A percentile compares a stretch with the other conserved stretches of the same genome.
Conservation (phyloP, 2,797 vertebrate genomes). For the Astyanax mexicanus region DNA sequence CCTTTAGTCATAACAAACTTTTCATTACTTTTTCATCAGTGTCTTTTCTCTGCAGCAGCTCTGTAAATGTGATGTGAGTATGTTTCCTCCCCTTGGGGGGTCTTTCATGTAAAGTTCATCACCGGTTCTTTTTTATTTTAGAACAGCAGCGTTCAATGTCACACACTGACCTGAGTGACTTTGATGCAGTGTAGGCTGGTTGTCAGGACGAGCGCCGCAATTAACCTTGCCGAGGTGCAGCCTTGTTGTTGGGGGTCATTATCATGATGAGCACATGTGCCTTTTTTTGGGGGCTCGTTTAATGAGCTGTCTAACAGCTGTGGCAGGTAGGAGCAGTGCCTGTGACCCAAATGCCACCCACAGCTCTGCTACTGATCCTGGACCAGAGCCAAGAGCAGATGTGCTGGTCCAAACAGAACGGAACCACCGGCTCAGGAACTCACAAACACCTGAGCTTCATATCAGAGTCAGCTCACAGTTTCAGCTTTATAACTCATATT, state of each 20-base stretch:
- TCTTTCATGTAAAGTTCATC: conserved; percentile 39
- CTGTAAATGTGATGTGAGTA: not conserved
- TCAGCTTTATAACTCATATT: not conserved
- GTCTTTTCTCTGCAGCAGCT: not conserved
- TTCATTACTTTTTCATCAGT: conserved; percentile 35
- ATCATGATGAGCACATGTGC: conserved; percentile 38
- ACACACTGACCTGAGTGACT: conserved; percentile 20
- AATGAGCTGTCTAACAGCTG: conserved; percentile 31
- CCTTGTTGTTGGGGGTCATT: conserved; percentile 40
- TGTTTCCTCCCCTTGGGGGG: not conserved
- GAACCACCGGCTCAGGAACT: conserved; percentile 24
- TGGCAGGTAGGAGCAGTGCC: conserved; percentile 9
- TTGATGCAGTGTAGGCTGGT: conserved; percentile 21
- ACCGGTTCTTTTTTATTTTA: conserved; percentile 4
- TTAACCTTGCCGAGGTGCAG: conserved; percentile 49
- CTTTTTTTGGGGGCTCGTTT: conserved; percentile 32
- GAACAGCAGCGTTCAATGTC: conserved; percentile 22
- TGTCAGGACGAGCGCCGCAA: conserved; percentile 23
- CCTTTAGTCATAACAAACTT: conserved; percentile 22
- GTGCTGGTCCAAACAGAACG: conserved; percentile 36
- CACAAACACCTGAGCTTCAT: conserved; percentile 10
- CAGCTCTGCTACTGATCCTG: conserved; percentile 34
- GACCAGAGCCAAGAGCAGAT: conserved; percentile 46
- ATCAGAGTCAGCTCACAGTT: conserved; percentile 11
- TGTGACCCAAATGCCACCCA: conserved; percentile 41